A percentile compares a stretch with the other conserved stretches of the same genome.
These are phyloP conservation scores for Megaceryle maxima DNA, from an alignment of 2,113 vertebrate species.

Conservation along the genomic window DNA sequence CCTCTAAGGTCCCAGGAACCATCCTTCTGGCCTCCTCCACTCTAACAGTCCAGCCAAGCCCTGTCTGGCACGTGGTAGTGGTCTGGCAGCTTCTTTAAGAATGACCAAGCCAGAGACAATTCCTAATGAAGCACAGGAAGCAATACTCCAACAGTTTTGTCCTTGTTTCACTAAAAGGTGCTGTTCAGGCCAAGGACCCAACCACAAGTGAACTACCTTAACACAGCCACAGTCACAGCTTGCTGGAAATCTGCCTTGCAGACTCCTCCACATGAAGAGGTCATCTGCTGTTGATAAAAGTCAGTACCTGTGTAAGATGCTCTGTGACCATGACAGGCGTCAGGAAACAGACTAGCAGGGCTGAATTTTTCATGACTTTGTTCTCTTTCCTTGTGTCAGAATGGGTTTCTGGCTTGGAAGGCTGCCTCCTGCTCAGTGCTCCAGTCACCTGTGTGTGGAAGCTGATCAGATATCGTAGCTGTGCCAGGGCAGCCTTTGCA, in stretches of 20 bases:
- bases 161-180: not conserved
- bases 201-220: not conserved
- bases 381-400: not conserved
- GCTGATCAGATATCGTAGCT: not conserved
- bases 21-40: not conserved
- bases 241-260: not conserved
- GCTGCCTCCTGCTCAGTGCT: not conserved
- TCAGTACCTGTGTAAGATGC: not conserved
- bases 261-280: not conserved
- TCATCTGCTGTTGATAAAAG: not conserved
- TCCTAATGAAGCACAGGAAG: not conserved
- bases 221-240: not conserved
- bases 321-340: not conserved
- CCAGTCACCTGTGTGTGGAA: not conserved
- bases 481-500: not conserved
- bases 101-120: not conserved
- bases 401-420: not conserved
- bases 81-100: not conserved
- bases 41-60: not conserved
- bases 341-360: not conserved
- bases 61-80: rapidly evolving
- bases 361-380: not conserved
- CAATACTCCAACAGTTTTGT: not conserved
- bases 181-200: not conserved
- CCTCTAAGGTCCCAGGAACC: not conserved